Evolutionary conservation across 2,113 vertebrate genomes (phyloP), one percentile per base, ranked within the genome.

Genomic region (Myiopsitta monachus): DNA sequence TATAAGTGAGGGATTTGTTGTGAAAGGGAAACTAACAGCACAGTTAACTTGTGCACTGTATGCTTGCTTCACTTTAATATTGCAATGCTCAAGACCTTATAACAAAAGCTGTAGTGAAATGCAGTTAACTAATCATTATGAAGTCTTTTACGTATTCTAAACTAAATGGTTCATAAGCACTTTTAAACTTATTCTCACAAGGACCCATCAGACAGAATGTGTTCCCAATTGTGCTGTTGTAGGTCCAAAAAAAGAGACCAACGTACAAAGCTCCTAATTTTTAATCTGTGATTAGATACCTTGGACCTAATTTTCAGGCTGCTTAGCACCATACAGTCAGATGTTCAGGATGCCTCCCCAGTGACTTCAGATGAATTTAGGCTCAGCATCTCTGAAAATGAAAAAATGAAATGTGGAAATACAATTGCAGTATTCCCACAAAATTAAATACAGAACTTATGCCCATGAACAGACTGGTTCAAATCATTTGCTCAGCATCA

Each of bases 281-380:
- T 61, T 43, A 76, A 72, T 89, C 44, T 85, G 36, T 75, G 52
- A 41, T 79, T 54, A 80, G 82, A 4, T 79, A 63, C 5, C 9
- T 77, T 83, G 54, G 84, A 88, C 82, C 87, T 95, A 24, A 66
- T 96, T 96, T 85, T 76, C 31, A 64, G 63, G 49, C 59, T 74
- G 38, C n/a, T 5, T 47, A 72, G 36, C 69, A 59, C 44, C 12
- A 5, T 47, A 14, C 47, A 46, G 41, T 83, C 67, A 85, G 43
- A 8, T 62, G 72, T 74, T 95, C 90, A 67, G n/a, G 61, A 54
- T 87, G 66, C 8, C 31, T 96, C 59, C 49, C 47, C 4, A 2
- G 87, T 82, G 91, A 87, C 30, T 84, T 79, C 27, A 41, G 84
- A 49, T 79, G 13, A 76, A 54, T 59, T 95, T 79, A 67, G 49